A percentile compares a stretch with the other conserved stretches of the same genome.
phyloP scores from a whole-genome alignment of 2,888 invertebrate species.

The Calephelis perditalis region DNA sequence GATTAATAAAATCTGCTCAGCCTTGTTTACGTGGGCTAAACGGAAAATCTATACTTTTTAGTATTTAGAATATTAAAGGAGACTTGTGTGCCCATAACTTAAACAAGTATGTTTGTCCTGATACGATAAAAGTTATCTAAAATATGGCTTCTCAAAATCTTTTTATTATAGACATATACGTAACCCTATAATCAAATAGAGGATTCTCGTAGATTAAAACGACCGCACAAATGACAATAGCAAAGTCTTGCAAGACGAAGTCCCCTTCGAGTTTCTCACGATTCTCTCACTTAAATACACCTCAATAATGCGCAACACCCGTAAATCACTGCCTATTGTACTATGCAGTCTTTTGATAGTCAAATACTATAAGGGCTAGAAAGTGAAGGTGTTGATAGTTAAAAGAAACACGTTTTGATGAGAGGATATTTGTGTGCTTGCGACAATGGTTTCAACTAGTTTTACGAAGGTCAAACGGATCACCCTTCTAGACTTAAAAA shows the following conservation, averaged over 20 bases:
- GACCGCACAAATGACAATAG: constrained; percentile 22
- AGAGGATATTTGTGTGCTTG: constrained; percentile 28
- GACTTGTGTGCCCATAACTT: no score
- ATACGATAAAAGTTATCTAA: no score
- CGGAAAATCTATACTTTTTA: no score
- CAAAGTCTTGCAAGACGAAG: constrained; percentile 54
- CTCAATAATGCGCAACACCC: constrained; percentile 62
- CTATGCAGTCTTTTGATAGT: constrained; percentile 57
- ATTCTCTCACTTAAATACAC: constrained; percentile 55
- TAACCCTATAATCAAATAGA: background rate
- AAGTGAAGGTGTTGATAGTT: constrained; percentile 72
- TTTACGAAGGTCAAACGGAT: constrained; percentile 44
- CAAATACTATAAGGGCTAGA: constrained; percentile 72
- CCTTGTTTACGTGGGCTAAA: no score
- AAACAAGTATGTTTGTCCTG: no score
- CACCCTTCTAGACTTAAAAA: constrained; percentile 37
- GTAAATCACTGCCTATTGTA: constrained; percentile 71
- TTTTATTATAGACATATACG: background rate
- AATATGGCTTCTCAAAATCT: no score
- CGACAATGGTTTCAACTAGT: constrained; percentile 47
- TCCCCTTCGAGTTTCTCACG: constrained; percentile 46
- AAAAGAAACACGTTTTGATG: constrained; percentile 57
- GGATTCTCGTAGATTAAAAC: constrained; percentile 1
- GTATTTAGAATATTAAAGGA: no score
- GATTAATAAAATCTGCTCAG: no score